Evolutionary conservation across 2,888 invertebrate species (phyloP).

Genomic region (Temnothorax unifasciatus): DNA sequence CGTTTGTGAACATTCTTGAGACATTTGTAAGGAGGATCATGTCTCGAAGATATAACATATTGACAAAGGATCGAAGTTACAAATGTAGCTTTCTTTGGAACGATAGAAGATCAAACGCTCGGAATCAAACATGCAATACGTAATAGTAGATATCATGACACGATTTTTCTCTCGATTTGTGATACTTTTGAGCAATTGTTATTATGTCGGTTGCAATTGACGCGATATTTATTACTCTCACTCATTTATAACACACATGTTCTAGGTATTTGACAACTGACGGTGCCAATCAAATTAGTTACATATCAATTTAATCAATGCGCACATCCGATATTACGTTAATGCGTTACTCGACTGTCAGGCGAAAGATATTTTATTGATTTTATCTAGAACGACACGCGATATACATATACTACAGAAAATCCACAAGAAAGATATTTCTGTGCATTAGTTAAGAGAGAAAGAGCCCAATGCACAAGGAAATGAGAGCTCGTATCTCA

Average conservation of each 20-base stretch:
- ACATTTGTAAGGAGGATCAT: constrained; percentile 7
- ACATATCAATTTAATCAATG: constrained; percentile 24
- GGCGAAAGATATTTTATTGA: background rate
- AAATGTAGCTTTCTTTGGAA: constrained; percentile 41
- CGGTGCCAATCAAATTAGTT: constrained; percentile 36
- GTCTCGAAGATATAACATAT: constrained; percentile 35
- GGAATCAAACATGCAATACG: background rate
- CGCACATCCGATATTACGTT: constrained; percentile 12
- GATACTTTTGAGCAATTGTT: constrained; percentile 1
- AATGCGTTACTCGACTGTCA: background rate
- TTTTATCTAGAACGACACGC: constrained; percentile 5
- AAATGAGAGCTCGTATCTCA: constrained; percentile 43
- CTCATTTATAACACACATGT: constrained; percentile 3
- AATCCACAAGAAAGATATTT: background rate
- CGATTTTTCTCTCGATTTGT: constrained; percentile 7
- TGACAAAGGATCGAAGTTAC: constrained; percentile 31
- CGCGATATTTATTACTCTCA: constrained; percentile 15
- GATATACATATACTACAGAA: background rate
- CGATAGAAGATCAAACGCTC: background rate
- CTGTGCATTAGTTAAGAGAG: background rate
- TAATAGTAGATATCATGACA: background rate
- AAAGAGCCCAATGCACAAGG: background rate
- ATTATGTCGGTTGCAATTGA: constrained; percentile 15
- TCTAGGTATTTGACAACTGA: constrained; percentile 26
- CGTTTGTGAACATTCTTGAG: background rate